Percentiles rank a stretch among this genome's conserved stretches.
Conservation (phyloP, 2,113 vertebrate genomes). For the Scortum barcoo region DNA sequence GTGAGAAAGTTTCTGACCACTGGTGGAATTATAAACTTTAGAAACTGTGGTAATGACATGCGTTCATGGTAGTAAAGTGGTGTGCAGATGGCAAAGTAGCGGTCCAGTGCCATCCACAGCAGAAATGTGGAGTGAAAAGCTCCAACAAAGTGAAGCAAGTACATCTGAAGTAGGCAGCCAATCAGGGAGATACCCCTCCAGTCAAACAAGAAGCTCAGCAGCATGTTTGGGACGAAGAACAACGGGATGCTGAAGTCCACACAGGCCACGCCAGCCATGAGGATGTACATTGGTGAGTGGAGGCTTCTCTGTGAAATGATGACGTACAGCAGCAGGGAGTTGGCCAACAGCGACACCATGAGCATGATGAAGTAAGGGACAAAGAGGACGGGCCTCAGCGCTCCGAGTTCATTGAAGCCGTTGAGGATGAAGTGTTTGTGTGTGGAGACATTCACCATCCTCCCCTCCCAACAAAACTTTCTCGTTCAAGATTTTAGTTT, state of each 20-base stretch:
- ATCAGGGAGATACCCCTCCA: neutral
- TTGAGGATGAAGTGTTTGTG: slow-evolving; percentile 28
- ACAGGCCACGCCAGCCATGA: slow-evolving; percentile 39
- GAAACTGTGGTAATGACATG: no score
- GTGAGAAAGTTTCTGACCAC: no score
- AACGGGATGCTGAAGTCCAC: slow-evolving; percentile 48
- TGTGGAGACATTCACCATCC: slow-evolving; percentile 35
- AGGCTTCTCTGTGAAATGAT: slow-evolving; percentile 40
- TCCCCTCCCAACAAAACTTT: neutral
- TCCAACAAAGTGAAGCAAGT: no score
- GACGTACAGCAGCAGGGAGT: slow-evolving; percentile 50
- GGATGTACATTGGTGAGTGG: slow-evolving; percentile 58
- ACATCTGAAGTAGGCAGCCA: no score
- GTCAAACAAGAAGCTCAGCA: slow-evolving; percentile 56
- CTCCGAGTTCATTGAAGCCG: slow-evolving; percentile 25
- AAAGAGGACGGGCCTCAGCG: slow-evolving; percentile 48
- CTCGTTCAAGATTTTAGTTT: neutral
- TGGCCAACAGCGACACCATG: neutral
- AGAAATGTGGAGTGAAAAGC: no score
- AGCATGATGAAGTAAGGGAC: slow-evolving; percentile 35
- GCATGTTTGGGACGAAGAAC: slow-evolving; percentile 41
- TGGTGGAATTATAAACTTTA: no score
- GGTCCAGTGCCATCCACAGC: no score
- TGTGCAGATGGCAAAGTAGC: no score
- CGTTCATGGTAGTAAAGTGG: no score